These are phyloP conservation scores for Sciurus niger DNA, from an alignment of 2,113 vertebrate species.

Conservation along the genomic window DNA sequence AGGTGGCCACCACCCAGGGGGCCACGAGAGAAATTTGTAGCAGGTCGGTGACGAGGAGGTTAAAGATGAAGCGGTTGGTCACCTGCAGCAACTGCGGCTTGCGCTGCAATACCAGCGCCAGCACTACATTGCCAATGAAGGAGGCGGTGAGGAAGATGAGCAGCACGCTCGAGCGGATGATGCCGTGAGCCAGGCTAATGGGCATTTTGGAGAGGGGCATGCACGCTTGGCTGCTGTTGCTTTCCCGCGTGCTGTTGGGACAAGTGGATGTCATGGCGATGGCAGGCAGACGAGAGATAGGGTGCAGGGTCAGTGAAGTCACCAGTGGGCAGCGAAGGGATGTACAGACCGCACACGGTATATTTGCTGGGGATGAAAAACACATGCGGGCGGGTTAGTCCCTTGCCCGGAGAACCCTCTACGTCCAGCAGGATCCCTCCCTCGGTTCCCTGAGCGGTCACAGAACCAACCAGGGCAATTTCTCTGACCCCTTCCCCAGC, in stretches of 20 bases:
- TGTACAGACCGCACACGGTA: background rate
- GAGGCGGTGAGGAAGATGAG: conserved; percentile 90
- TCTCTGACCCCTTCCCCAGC: background rate
- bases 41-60: conserved; percentile 93
- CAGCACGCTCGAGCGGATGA: conserved; percentile 91
- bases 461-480: background rate
- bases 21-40: conserved; percentile 93
- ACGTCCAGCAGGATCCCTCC: background rate
- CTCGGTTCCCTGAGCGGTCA: fast-evolving
- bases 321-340: background rate
- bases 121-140: conserved; percentile 92
- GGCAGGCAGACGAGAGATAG: background rate
- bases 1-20: conserved; percentile 93
- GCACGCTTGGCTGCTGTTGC: conserved; percentile 82
- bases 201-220: conserved; percentile 80
- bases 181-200: conserved; percentile 85
- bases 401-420: background rate
- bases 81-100: conserved; percentile 95
- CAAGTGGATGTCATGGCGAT: conserved; percentile 71
- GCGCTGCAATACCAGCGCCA: conserved; percentile 93
- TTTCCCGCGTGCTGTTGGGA: conserved; percentile 68
- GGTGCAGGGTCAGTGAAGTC: background rate
- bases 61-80: conserved; percentile 94
- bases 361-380: conserved; percentile 18
- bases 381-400: conserved; percentile 50